Conservation (phyloP, 2,797 vertebrate genomes). For the Champsocephalus gunnari region DNA sequence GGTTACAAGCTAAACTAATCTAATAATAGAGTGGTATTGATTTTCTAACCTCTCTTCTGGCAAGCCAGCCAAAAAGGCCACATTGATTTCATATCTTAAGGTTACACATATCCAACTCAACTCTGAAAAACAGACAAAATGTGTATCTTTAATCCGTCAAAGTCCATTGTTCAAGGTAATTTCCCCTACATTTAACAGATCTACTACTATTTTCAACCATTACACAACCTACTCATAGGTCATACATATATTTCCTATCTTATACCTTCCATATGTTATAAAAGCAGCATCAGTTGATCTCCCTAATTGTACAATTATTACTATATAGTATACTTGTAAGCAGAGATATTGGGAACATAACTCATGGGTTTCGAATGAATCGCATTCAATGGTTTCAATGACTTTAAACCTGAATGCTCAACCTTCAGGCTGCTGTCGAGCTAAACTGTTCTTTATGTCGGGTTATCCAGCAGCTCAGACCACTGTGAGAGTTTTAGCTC, state of each 20-base stretch:
- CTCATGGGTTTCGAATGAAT: not conserved
- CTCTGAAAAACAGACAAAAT: too few species aligned
- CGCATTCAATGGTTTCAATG: not conserved
- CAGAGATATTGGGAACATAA: not conserved
- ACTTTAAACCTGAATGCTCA: conserved; percentile 2
- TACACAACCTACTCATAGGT: not conserved
- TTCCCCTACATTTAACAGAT: not conserved
- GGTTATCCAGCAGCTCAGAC: conserved; percentile 18
- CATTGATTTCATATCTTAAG: too few species aligned
- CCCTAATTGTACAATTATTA: not conserved
- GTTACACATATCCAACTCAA: too few species aligned
- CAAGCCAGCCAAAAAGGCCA: too few species aligned
- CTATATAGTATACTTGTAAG: not conserved
- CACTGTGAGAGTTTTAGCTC: conserved; percentile 30
- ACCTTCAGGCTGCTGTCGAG: not conserved
- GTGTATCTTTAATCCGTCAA: too few species aligned
- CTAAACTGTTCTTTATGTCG: conserved; percentile 10
- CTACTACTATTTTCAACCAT: not conserved
- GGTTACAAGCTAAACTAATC: too few species aligned
- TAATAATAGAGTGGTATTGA: too few species aligned
- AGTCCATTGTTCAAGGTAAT: not conserved
- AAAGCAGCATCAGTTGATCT: not conserved
- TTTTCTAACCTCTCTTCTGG: too few species aligned
- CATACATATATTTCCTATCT: not conserved
- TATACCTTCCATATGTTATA: not conserved